Percentiles rank a stretch among this genome's conserved stretches.
These are phyloP conservation scores for Rhincodon typus DNA, from an alignment of 2,797 vertebrate species.

Conservation along the genomic window DNA sequence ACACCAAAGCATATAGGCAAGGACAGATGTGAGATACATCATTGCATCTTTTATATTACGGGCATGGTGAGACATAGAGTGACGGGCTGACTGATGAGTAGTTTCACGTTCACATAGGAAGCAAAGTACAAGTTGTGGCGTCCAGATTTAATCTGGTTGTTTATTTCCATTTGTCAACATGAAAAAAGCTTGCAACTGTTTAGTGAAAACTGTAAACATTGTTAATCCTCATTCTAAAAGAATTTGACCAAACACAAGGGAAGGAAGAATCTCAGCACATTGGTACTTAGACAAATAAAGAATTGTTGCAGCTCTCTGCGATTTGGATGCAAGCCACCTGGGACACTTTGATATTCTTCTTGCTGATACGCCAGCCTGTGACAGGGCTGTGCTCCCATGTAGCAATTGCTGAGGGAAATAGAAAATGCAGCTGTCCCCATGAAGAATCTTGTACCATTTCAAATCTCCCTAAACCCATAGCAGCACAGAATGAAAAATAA, in stretches of 20 bases:
- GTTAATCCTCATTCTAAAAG: neutral
- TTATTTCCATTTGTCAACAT: neutral
- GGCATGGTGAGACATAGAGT: neutral
- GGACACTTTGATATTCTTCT: neutral
- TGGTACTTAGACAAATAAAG: neutral
- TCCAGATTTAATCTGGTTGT: neutral
- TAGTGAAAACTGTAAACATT: neutral
- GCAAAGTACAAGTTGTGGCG: neutral
- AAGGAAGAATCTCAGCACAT: neutral
- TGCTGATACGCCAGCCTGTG: neutral
- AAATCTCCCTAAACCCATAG: slow-evolving; percentile 13
- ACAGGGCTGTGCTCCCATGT: neutral
- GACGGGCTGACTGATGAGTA: neutral
- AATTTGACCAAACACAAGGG: neutral
- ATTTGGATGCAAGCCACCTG: neutral
- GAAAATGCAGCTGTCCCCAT: slow-evolving; percentile 26
- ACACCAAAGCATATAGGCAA: too few species aligned
- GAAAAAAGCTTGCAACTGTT: neutral
- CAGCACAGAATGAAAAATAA: neutral
- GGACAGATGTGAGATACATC: neutral
- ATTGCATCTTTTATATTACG: neutral
- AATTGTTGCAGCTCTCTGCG: neutral
- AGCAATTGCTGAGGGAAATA: slow-evolving; percentile 18
- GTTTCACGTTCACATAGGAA: neutral
- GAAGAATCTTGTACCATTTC: slow-evolving; percentile 23